A percentile compares a stretch with the other conserved stretches of the same genome.
phyloP scores from a whole-genome alignment of 2,113 vertebrate genomes.

The Dromaius novaehollandiae region DNA sequence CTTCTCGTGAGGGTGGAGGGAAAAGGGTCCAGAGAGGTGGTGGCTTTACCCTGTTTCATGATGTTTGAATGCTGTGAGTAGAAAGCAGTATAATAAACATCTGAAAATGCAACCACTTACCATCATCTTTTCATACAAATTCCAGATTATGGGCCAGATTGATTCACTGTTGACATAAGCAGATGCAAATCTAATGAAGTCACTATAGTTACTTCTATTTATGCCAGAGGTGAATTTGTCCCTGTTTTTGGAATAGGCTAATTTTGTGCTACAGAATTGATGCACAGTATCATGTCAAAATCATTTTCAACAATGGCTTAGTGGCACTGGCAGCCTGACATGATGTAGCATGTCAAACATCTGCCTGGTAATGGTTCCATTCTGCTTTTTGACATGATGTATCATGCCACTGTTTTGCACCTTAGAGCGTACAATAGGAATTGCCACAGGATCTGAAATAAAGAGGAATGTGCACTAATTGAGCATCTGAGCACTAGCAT shows the following conservation, averaged over 20 bases:
- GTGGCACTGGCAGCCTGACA: not conserved
- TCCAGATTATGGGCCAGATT: not conserved
- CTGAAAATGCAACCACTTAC: slow-evolving; percentile 28
- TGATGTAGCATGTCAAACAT: not conserved
- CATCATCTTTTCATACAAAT: slow-evolving; percentile 10
- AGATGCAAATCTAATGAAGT: slow-evolving; percentile 67
- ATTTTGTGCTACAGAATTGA: slow-evolving; percentile 16
- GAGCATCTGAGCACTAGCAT: not conserved
- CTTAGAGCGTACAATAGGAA: not conserved
- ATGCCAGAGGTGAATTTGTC: slow-evolving; percentile 62
- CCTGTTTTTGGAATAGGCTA: slow-evolving; percentile 48
- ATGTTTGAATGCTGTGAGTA: not conserved
- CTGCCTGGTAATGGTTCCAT: not conserved
- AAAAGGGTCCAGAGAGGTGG: not conserved
- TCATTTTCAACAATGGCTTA: not conserved
- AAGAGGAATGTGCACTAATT: not conserved
- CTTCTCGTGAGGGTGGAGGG: not conserved
- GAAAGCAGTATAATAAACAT: not conserved
- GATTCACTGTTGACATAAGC: slow-evolving; percentile 52
- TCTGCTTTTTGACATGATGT: not conserved
- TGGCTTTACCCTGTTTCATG: not conserved
- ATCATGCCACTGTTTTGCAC: not conserved
- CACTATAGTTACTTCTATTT: slow-evolving; percentile 35
- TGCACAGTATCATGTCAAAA: slow-evolving; percentile 5
- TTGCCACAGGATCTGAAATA: not conserved